Percentiles rank a stretch among this genome's conserved stretches.
Evolutionary conservation across 2,113 vertebrate genomes (phyloP).

Genomic region (Salvelinus sp.): DNA sequence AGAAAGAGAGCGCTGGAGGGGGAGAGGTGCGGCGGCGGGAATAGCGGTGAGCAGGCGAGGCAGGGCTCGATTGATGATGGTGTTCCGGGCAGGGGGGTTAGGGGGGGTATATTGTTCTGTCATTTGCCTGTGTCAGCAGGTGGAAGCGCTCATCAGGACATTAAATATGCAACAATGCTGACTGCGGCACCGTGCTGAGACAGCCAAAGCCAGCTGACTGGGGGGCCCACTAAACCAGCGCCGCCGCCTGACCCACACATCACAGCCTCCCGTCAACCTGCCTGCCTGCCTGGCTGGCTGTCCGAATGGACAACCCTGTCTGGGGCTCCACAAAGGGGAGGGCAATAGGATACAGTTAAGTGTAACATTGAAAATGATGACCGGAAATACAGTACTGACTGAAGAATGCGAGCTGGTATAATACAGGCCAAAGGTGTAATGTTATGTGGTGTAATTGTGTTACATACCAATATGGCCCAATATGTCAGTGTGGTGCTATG

Average conservation of each 20-base stretch:
- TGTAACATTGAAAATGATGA: too few relatives aligned
- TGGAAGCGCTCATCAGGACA: constrained; percentile 95
- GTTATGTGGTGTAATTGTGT: too few relatives aligned
- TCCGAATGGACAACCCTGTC: constrained; percentile 2
- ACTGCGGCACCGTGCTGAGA: constrained; percentile 90
- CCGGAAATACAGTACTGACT: too few relatives aligned
- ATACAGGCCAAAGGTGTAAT: too few relatives aligned
- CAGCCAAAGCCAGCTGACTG: constrained; percentile 78
- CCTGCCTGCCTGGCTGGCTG: not conserved
- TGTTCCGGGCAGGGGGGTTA: constrained; percentile 71
- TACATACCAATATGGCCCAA: too few relatives aligned
- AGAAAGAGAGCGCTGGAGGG: not conserved
- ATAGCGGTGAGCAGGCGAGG: constrained; percentile 46
- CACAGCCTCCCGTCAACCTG: constrained; percentile 7
- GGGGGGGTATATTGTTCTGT: constrained; percentile 89
- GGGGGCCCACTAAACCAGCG: constrained; percentile 46
- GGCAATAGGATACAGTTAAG: too few relatives aligned
- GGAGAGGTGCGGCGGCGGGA: constrained; percentile 31
- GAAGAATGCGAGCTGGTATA: too few relatives aligned
- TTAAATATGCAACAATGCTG: constrained; percentile 99
- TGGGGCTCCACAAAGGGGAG: too few relatives aligned
- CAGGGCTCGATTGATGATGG: constrained; percentile 79
- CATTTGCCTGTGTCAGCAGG: constrained; percentile 99
- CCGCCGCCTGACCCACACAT: not conserved
- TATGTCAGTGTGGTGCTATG: too few relatives aligned